Evolutionary conservation across 2,113 vertebrate species (phyloP), one percentile per base, ranked within the genome.

Genomic region (Machaerirhynchus nigripectus): DNA sequence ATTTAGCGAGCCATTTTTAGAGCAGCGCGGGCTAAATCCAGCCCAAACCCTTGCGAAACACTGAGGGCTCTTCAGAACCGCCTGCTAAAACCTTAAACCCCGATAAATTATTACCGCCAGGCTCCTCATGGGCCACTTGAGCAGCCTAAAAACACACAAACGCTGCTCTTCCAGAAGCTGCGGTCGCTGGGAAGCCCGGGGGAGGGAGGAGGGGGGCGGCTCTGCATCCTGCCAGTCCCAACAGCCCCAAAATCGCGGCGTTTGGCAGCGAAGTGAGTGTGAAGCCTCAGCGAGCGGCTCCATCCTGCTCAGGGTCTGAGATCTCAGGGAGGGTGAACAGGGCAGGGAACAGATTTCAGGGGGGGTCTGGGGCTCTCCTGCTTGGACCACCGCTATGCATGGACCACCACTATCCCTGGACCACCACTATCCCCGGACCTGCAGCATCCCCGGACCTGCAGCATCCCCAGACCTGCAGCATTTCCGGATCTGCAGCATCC

Each of bases 1-100:
- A 59, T 97, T 97, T 97, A 91, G 85, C 13, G 7, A 86, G 65
- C 65, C 63, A 60, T 95, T 95, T 97, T 95, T 96, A 96, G 93
- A 89, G 46, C 86, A 49, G 70, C 15, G 1, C 4, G 15, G 53
- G 79, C 94, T 95, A 94, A 97, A 94, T 96, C 73, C 88, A 37
- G 92, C 81, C 81, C 40, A 1, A 65, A 44, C 6, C 42, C 64
- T 93, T 86, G 88, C 7, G 19, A 78, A 70, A 88, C 59, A 88
- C 75, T 6, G 9, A 89, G 57, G 27, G 31, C 93, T 90, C 69
- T 83, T 88, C 83, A 67, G 28, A 85, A 8, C 42, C 19, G 79
- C 74, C 31, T 65, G 33, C 24, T 63, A 22, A 87, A 86, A n/a
- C 59, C 57, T 53, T 42, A 33, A 87, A 77, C 33, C 18, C 53